Evolutionary conservation across 2,113 vertebrate genomes (phyloP), one percentile per base, ranked within the genome.

Genomic region (Crotalus tigris): DNA sequence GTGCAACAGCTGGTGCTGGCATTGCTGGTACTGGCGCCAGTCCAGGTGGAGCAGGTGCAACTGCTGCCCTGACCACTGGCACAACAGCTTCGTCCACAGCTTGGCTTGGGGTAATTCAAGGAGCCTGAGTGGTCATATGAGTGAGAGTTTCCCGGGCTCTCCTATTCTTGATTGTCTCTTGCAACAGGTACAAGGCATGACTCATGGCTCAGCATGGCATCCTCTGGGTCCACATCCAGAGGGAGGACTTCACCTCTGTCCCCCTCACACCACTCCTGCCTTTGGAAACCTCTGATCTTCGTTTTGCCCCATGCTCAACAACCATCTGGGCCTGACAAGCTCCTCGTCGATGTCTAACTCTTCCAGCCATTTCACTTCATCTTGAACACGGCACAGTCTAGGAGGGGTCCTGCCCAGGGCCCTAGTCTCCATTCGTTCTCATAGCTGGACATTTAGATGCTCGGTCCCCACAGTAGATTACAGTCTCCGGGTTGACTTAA

Each of bases 391-490:
- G 29, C 24, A 8, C 0, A 4, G 61, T n/a, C 29, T 69, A 69
- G 29, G 29, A 13, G 10, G 4, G 61, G 8, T 29, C 3, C 61
- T 4, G 0, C 29, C n/a, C 11, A 0, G 12, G n/a, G 4, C 12
- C 4, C 61, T 8, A 1, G 1, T 69, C 11, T n/a, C 61, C 4
- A 29, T 9, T 69, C 10, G 13, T 11, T 69, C 29, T 69, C 24
- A 9, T 69, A 11, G 4, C 29, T 69, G 4, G 29, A 69, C 61
- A 69, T 69, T 64, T n/a, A 69, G 12, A 69, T n/a, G 26, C 29
- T 69, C 4, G 0, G 4, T n/a, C 29, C 29, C 12, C 26, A n/a
- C 0, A 0, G 61, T n/a, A 69, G 61, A 69, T 12, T 69, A 4
- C 1, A n/a, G 11, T 59, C 26, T 29, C 61, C 13, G 29, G 12